Evolutionary conservation across 2,797 vertebrate species (phyloP), one percentile per base, ranked within the genome.

Genomic region (Intellagama lesueurii): DNA sequence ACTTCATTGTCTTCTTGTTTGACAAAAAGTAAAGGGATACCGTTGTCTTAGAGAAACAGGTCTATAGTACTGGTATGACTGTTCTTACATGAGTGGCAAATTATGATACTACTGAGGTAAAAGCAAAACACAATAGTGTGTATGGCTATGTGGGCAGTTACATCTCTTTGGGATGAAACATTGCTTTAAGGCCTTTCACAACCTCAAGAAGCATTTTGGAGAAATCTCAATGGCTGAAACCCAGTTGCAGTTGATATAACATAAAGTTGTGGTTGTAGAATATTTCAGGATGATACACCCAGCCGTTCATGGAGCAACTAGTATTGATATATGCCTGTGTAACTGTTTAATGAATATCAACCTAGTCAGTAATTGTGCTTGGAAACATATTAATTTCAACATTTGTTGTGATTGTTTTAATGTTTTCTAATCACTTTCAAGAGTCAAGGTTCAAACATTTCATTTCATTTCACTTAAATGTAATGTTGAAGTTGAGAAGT

Each of bases 391-490:
- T 47, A 77, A n/a, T 69, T 83, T 35, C 44, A 84, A 28, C 66
- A 47, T 68, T 81, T 78, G 32, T 19, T 88, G 75, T 82, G 47
- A 30, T 77, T 66, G 6, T 83, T 56, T n/a, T 19, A 40, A 22
- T 87, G 47, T 87, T 52, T 60, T n/a, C 64, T 44, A 82, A 47
- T 60, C 7, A 49, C 5, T 22, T 81, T 28, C 32, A 87, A 73
- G 9, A 16, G 5, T 73, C 35, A 81, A 73, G 68, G 35, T 68
- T 87, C 40, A 24, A 19, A 49, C 19, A 80, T 81, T 30, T 81
- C 35, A 73, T 72, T 84, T 84, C 16, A 19, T 88, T 88, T 84
- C 52, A 30, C 28, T 88, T 84, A 88, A 78, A 69, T 78, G 30
- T 78, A 40, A 78, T 44, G 16, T 40, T 70, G 17, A 1, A 70